Evolutionary conservation across 37 sponge, comb jelly and placozoan species (phyloP), one percentile per base, ranked within the genome.

Genomic region (Lycopodina hypogea): DNA sequence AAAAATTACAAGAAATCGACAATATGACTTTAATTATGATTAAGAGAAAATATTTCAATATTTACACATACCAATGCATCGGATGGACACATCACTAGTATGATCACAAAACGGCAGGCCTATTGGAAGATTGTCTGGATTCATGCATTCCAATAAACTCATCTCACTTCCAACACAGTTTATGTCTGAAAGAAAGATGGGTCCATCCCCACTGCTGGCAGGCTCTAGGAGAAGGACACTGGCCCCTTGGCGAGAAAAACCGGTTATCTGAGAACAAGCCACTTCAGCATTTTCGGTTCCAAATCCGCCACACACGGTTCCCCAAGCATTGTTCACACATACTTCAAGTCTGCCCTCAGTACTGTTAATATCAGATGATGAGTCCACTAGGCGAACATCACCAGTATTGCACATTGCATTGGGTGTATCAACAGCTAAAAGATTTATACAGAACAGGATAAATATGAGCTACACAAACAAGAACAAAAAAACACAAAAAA

Each of bases 261-360:
- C 77, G 55, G 35, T 48, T 17, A 78, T 23, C 39, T 78, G 68
- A 33, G 40, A 2, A 68, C 79, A 78, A 33, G 69, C 68, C 35
- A 78, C 79, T 33, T 12, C 21, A 11, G 79, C 79, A 78, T 78
- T 69, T 36, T 37, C 24, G 9, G 1, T 22, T n/a, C 35, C 79
- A 78, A 78, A 78, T 6, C 17, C 55, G 56, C 50, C 39, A 52
- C 79, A 78, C 14, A 78, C 37, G 7, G 68, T 78, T 3, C 79
- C 79, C 79, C 79, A 78, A n/a, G 79, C 79, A 68, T 67, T 53
- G 51, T 78, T 78, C 17, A 78, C 19, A 28, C 79, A 78, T 26
- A 78, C 35, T 34, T 78, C 69, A 29, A 78, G 36, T 55, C 69
- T 78, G 22, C 79, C 79, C 3, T 77, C 50, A 41, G 63, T 61